Evolutionary conservation across 2,888 invertebrate species (phyloP).

Genomic region (Pilophorus perplexus): DNA sequence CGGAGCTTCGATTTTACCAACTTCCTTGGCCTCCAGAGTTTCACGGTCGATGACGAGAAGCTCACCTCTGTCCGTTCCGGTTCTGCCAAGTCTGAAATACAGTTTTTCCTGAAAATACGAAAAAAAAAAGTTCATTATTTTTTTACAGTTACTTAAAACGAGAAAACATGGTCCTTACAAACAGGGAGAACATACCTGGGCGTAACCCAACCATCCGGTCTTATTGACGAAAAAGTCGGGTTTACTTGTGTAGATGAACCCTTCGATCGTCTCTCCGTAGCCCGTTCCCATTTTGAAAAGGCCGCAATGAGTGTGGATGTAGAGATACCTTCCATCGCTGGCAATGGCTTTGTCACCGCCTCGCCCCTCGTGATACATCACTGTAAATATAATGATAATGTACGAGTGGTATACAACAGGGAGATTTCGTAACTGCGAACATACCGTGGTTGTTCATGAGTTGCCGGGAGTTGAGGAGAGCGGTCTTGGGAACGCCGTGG

Average conservation of each 20-base stretch:
- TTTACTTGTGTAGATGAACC: slow-evolving; percentile 82
- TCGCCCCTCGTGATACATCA: slow-evolving; percentile 26
- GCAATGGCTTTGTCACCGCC: slow-evolving; percentile 59
- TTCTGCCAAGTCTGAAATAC: slow-evolving; percentile 62
- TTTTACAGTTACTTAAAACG: not conserved
- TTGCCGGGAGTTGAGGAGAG: slow-evolving; percentile 45
- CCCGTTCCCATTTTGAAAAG: slow-evolving; percentile 93
- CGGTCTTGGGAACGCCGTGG: slow-evolving; percentile 71
- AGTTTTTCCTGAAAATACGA: slow-evolving; percentile 66
- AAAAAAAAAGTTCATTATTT: slow-evolving; percentile 4
- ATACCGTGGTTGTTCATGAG: slow-evolving; percentile 29
- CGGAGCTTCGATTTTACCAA: slow-evolving; percentile 45
- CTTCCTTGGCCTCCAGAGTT: slow-evolving; percentile 55
- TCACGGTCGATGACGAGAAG: slow-evolving; percentile 59
- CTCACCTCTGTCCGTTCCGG: slow-evolving; percentile 52
- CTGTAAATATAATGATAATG: not conserved
- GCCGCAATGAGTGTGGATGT: slow-evolving; percentile 79
- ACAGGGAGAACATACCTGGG: slow-evolving; percentile 64
- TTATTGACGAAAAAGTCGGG: slow-evolving; percentile 78
- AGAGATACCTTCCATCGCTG: slow-evolving; percentile 87
- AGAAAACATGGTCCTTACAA: not conserved
- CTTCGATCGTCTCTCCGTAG: slow-evolving; percentile 86
- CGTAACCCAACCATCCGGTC: slow-evolving; percentile 81
- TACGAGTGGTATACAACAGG: too few species aligned
- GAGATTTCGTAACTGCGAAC: too few species aligned